Conservation (phyloP, 2,797 vertebrate species). For the Coilia nasus region DNA sequence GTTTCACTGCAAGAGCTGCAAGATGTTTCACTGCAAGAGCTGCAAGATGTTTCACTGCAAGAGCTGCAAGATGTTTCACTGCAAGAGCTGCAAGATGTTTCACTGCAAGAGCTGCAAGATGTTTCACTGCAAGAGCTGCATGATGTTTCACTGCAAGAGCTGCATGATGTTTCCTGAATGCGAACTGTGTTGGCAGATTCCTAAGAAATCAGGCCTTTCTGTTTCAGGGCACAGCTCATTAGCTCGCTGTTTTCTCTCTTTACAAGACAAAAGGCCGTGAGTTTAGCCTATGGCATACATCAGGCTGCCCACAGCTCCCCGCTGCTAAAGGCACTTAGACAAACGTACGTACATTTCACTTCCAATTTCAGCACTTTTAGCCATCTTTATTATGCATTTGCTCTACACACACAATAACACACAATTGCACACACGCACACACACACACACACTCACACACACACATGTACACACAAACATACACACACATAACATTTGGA, state of each 20-base stretch:
- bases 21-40: background rate
- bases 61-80: background rate
- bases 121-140: background rate
- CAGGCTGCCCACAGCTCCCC: background rate
- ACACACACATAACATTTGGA: too few relatives aligned
- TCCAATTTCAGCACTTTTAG: background rate
- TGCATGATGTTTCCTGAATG: background rate
- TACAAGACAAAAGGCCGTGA: background rate
- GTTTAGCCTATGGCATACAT: constrained; percentile 5
- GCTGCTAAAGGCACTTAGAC: background rate
- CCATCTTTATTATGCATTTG: background rate
- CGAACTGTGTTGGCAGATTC: constrained; percentile 7
- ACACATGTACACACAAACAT: too few relatives aligned
- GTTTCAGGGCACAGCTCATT: background rate
- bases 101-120: background rate
- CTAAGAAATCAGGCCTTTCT: background rate
- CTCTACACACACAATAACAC: background rate
- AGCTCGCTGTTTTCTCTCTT: background rate
- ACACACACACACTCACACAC: too few relatives aligned
- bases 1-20: background rate
- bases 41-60: background rate
- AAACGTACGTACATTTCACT: background rate
- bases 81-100: background rate
- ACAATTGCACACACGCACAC: background rate
- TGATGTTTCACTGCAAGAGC: background rate